A percentile compares a stretch with the other conserved stretches of the same genome.
phyloP scores from a whole-genome alignment of 2,113 vertebrate species.

The Macquaria australasica region DNA sequence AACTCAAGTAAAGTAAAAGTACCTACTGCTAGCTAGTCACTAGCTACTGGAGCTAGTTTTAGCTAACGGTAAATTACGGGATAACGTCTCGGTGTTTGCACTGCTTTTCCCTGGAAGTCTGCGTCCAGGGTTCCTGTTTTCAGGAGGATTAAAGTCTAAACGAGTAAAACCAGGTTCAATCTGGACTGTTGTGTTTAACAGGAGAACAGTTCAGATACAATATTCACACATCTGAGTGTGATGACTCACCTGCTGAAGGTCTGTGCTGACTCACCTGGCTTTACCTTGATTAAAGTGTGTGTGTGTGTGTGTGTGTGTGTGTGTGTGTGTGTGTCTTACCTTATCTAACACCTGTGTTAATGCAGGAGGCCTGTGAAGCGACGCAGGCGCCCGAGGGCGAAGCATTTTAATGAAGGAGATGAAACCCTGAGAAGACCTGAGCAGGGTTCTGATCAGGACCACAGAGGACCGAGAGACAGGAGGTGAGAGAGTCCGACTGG shows the following conservation, averaged over 20 bases:
- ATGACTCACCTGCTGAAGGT: background rate
- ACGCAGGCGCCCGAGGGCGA: conserved; percentile 35
- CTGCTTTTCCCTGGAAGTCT: too few relatives aligned
- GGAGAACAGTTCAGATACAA: background rate
- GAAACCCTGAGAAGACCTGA: conserved; percentile 51
- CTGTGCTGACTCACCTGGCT: background rate
- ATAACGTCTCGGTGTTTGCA: too few relatives aligned
- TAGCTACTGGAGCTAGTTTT: too few relatives aligned
- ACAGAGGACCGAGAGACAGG: background rate
- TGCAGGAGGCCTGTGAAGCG: conserved; percentile 46
- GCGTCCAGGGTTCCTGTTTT: too few relatives aligned
- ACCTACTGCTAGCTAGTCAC: too few relatives aligned
- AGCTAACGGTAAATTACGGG: too few relatives aligned
- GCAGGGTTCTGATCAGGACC: conserved; percentile 50
- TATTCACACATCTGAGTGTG: background rate
- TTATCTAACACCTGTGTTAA: conserved; percentile 49
- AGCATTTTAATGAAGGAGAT: conserved; percentile 61
- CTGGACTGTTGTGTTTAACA: too few relatives aligned
- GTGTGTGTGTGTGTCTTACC: conserved; percentile 3
- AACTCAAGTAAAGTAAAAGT: too few relatives aligned
- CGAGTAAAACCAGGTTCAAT: too few relatives aligned
- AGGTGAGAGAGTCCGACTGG: background rate
- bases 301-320: conserved; percentile 16
- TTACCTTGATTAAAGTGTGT: conserved; percentile 1
- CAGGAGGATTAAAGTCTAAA: too few relatives aligned